Evolutionary conservation across 2,113 vertebrate genomes (phyloP), one percentile per base, ranked within the genome.

Genomic region (Irena cyanogastra): DNA sequence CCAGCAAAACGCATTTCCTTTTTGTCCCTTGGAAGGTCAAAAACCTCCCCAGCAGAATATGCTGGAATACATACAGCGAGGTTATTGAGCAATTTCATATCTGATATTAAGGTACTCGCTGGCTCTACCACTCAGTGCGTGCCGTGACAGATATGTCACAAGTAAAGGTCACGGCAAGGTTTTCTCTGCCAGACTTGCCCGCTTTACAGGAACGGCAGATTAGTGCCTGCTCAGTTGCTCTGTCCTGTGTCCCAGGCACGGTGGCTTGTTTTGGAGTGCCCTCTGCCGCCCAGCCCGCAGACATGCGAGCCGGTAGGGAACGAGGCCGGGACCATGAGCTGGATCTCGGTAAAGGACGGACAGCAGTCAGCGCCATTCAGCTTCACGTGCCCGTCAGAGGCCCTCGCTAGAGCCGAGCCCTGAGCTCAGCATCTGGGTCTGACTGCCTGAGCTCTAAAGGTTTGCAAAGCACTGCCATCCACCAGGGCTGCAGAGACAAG

Each of bases 91-190:
- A 80, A 74, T 88, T 94, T 86, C 82, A 11, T 65, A 82, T 79
- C 93, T 91, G 93, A 94, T 87, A 76, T 79, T 85, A 87, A 83
- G 84, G 75, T 85, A 66, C 93, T 89, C 7, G 1, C 82, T 54
- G 79, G 66, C 66, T 83, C 78, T 57, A 72, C 61, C 54, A 26
- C 26, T 57, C 82, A 57, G 66, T 44, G 66, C 35, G 54, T 91
- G 68, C 92, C 6, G 24, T 80, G 90, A 90, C 87, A 93, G 75
- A 68, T 70, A 33, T 71, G 89, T 49, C 87, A 75, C 77, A 94
- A 49, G 80, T 68, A 87, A 87, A 96, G 93, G 95, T 93, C 89
- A 79, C 7, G 3, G 78, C 75, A 90, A 95, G 94, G 80, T 89
- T 72, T 44, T 68, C 41, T 69, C 81, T 49, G 65, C 49, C 83